A percentile compares a stretch with the other conserved stretches of the same genome.
These are phyloP conservation scores for Micronisus gabar DNA, from an alignment of 2,113 vertebrate species.

Conservation along the genomic window DNA sequence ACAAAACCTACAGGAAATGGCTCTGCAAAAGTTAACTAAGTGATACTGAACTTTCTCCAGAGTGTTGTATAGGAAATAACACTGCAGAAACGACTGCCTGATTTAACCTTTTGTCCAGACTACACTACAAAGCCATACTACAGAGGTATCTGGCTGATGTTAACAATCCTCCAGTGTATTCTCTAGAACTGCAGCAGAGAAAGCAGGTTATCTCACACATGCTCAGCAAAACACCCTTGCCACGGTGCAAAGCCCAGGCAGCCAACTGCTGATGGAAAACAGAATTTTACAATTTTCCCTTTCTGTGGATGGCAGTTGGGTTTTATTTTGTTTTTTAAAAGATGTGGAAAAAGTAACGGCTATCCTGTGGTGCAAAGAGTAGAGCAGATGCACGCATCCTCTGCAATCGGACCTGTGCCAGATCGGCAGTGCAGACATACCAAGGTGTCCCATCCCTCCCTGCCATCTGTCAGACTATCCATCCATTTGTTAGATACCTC, in stretches of 20 bases:
- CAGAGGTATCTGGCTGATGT: constrained; percentile 7
- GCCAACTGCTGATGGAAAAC: neutral
- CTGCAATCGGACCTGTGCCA: neutral
- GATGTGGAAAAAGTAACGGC: neutral
- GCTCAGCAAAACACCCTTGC: neutral
- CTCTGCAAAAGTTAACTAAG: constrained; percentile 49
- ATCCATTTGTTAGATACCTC: neutral
- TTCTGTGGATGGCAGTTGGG: neutral
- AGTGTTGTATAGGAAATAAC: constrained; percentile 7
- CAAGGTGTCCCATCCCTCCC: neutral
- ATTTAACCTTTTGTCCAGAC: constrained; percentile 40
- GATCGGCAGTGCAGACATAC: neutral
- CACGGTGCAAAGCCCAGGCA: neutral
- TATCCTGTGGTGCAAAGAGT: neutral
- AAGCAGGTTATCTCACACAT: constrained; percentile 18
- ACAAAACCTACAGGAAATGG: constrained; percentile 48
- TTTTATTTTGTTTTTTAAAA: neutral
- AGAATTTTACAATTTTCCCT: neutral
- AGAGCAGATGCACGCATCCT: neutral
- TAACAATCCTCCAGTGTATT: constrained; percentile 13
- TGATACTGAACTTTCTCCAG: constrained; percentile 56
- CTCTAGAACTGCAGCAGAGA: neutral
- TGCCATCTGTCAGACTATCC: neutral
- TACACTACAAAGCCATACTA: neutral
- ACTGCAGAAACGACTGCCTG: neutral